phyloP scores from a whole-genome alignment of 2,797 vertebrate species.

The Gallinago solitaria region DNA sequence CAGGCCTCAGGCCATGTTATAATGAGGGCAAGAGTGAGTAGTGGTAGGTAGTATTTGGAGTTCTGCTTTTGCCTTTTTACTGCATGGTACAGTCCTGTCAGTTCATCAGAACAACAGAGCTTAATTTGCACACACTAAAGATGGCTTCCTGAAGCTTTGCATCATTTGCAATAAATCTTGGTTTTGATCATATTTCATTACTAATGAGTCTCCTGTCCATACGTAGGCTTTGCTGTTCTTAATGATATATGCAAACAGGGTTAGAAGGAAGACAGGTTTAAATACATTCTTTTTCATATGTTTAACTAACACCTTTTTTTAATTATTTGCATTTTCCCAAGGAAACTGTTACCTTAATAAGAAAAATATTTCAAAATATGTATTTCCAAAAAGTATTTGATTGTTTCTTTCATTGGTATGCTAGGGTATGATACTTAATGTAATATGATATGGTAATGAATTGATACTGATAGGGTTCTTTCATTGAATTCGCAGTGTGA shows the following conservation, averaged over 20 bases:
- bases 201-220: neutral
- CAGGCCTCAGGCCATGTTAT: slow-evolving; percentile 71
- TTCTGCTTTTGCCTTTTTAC: neutral
- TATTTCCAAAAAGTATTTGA: neutral
- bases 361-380: neutral
- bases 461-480: neutral
- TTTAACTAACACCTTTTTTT: neutral
- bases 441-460: neutral
- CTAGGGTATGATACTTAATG: neutral
- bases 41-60: neutral
- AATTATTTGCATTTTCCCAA: neutral
- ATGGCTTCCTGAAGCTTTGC: slow-evolving; percentile 49
- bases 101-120: slow-evolving; percentile 2
- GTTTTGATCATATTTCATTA: slow-evolving; percentile 16
- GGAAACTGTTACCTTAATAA: neutral
- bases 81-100: neutral
- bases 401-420: neutral
- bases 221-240: neutral
- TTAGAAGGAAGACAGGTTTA: neutral
- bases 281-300: neutral
- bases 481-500: neutral
- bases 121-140: slow-evolving; percentile 29
- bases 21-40: slow-evolving; percentile 65
- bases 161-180: neutral
- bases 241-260: neutral